Evolutionary conservation across 2,888 invertebrate species (phyloP), one percentile per base, ranked within the genome.

Genomic region (Ischnus inquisitorius): DNA sequence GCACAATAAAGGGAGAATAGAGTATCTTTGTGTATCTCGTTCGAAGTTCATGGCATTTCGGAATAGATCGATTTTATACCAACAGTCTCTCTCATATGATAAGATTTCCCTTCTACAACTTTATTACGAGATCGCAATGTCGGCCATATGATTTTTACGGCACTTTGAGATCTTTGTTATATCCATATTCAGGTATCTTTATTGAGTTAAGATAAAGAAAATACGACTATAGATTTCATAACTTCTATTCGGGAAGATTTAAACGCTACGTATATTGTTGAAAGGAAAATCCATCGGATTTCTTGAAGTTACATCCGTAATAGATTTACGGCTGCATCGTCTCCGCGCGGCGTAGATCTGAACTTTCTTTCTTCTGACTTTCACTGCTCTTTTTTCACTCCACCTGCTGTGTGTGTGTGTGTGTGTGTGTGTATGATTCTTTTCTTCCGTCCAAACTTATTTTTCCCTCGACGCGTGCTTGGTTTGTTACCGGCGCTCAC

Each of bases 401-500:
- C 12, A 14, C 39, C n/a, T 16, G 65, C 41, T 80, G 57, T 43
- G 54, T 48, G 48, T 16, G 48, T 2, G 46, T 14, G 1, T 4
- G 16, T 48, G 4, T 39, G 39, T 39, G 3, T 14, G 14, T 22
- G 43, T 46, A 14, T 14, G 43, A 22, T 67, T 76, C 76, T 76
- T 16, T 79, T 67, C 39, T 79, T 67, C 6, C 22, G 16, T 54
- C 10, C 60, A n/a, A 43, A 64, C 83, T 71, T 76, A 71, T 75
- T 65, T 71, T 76, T 71, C 46, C 68, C 62, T 72, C 76, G 16
- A 79, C 79, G 83, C 67, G 77, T 64, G 80, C 74, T 57, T 48
- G 74, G 77, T 78, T 81, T 80, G 80, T 84, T 78, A 78, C 84
- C 57, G 72, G 46, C 68, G 68, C 69, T 74, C 78, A 69, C 81